phyloP scores from a whole-genome alignment of 2,797 vertebrate genomes.

The Anniella stebbinsi region DNA sequence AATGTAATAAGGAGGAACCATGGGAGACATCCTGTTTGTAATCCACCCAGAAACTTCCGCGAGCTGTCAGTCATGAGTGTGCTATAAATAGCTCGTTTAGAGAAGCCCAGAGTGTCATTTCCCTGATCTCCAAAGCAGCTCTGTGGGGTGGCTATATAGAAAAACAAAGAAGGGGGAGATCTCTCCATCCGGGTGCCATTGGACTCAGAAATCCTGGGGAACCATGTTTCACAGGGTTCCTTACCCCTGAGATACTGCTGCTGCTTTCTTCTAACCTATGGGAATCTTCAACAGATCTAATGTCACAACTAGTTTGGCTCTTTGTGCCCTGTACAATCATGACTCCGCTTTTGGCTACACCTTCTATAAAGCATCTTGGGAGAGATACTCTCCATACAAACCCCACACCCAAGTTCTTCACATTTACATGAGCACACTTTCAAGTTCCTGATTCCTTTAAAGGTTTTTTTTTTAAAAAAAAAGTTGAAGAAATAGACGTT shows the following conservation, averaged over 20 bases:
- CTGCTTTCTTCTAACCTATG: background rate
- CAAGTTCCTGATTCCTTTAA: background rate
- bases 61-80: too few species aligned
- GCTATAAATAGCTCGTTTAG: too few species aligned
- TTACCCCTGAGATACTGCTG: background rate
- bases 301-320: background rate
- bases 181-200: background rate
- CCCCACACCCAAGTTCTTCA: background rate
- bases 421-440: background rate
- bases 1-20: too few species aligned
- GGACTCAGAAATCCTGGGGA: background rate
- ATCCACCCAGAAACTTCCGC: too few species aligned
- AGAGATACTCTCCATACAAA: too few species aligned
- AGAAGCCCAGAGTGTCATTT: too few species aligned
- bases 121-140: background rate
- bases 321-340: background rate
- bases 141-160: background rate
- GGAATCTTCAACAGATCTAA: background rate
- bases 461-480: background rate
- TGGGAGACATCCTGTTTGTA: too few species aligned
- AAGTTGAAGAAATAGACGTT: background rate
- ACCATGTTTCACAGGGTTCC: background rate
- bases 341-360: background rate
- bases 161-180: background rate
- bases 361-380: background rate